Evolutionary conservation across 1,140 invertebrate species (phyloP).

Genomic region (Drosophila orosa): DNA sequence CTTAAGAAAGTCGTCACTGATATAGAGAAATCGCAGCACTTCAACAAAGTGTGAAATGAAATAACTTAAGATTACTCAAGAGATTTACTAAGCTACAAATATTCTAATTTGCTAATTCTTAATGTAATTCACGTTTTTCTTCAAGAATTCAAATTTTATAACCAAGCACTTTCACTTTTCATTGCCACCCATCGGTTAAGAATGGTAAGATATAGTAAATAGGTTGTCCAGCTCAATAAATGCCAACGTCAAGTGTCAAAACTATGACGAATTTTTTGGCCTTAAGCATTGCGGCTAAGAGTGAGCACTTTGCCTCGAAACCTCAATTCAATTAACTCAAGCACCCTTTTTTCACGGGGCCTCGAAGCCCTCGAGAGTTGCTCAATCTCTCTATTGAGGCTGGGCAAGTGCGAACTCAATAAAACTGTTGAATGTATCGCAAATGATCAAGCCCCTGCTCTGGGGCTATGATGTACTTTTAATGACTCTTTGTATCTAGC

Average conservation of each 20-base stretch:
- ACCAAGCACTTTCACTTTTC: constrained; percentile 30
- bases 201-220: constrained; percentile 16
- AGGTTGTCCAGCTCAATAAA: constrained; percentile 17
- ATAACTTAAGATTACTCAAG: too few species aligned
- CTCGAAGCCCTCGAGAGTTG: constrained; percentile 24
- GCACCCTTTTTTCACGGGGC: constrained; percentile 23
- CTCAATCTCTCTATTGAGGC: constrained; percentile 22
- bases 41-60: too few species aligned
- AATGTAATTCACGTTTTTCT: too few species aligned
- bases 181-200: not conserved
- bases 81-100: too few species aligned
- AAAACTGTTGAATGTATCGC: constrained; percentile 26
- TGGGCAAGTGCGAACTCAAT: constrained; percentile 39
- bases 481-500: constrained; percentile 39
- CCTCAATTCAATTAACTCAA: constrained; percentile 42
- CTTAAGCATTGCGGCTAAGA: constrained; percentile 15
- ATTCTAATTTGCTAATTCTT: too few species aligned
- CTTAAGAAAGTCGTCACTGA: too few species aligned
- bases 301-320: constrained; percentile 24
- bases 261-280: constrained; percentile 33
- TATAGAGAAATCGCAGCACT: too few species aligned
- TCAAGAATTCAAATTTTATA: too few species aligned
- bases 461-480: constrained; percentile 34
- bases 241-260: constrained; percentile 5
- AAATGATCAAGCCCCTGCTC: constrained; percentile 16